phyloP scores from a whole-genome alignment of 2,113 vertebrate species.

The Dunckerocampus dactyliophorus region DNA sequence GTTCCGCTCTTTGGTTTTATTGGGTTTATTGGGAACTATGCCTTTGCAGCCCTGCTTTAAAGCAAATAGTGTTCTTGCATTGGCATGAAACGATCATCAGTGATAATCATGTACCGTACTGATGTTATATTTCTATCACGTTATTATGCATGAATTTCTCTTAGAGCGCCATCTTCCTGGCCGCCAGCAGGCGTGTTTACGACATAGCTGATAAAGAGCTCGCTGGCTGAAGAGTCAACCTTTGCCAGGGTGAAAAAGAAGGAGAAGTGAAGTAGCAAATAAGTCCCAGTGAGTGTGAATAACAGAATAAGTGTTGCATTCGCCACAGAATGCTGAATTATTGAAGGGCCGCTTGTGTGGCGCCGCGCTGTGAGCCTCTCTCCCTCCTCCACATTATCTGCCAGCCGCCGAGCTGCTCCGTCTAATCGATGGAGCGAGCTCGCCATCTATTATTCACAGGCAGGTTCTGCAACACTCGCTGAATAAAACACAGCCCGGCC shows the following conservation, averaged over 20 bases:
- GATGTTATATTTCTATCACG: no score
- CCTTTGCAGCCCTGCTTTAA: no score
- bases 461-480: constrained; percentile 40
- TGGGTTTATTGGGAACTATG: no score
- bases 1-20: no score
- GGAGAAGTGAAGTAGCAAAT: neutral
- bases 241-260: constrained; percentile 1
- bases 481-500: constrained; percentile 47
- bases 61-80: no score
- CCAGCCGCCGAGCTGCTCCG: constrained; percentile 28
- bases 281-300: constrained; percentile 5
- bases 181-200: no score
- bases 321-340: constrained; percentile 48
- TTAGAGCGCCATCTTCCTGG: no score
- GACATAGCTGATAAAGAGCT: no score
- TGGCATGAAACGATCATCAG: no score
- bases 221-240: no score
- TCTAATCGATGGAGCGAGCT: constrained; percentile 36
- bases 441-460: constrained; percentile 60
- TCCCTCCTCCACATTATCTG: constrained; percentile 41
- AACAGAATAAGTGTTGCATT: neutral
- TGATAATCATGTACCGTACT: no score
- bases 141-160: no score
- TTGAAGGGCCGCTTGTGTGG: constrained; percentile 49
- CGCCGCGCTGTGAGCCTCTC: constrained; percentile 30